Evolutionary conservation across 2,113 vertebrate species (phyloP).

Genomic region (Podarcis cretensis): DNA sequence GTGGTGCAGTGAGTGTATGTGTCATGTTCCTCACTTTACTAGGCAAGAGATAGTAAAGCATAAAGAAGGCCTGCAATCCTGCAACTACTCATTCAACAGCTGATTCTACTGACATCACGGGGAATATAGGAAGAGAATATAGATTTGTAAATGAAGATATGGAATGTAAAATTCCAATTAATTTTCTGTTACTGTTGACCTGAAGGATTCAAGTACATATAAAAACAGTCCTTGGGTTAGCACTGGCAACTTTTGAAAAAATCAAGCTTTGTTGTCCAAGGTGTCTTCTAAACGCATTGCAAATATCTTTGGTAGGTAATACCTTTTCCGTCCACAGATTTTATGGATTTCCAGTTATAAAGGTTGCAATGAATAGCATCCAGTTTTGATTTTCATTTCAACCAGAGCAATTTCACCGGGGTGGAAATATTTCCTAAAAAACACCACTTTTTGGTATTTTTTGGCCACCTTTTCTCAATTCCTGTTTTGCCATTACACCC

Average conservation of each 20-base stretch:
- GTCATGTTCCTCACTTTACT: neutral
- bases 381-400: neutral
- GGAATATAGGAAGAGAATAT: neutral
- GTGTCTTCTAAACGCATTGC: neutral
- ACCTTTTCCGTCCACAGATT: neutral
- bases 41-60: constrained; percentile 1
- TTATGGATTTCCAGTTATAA: neutral
- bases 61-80: neutral
- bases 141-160: neutral
- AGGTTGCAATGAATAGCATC: neutral
- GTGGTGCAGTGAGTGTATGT: neutral
- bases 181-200: constrained; percentile 1
- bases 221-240: neutral
- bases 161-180: constrained; percentile 19
- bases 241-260: neutral
- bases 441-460: neutral
- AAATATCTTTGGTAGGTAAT: neutral
- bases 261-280: neutral
- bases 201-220: neutral
- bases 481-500: neutral
- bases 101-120: neutral
- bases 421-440: neutral
- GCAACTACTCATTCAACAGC: neutral
- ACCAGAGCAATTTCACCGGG: neutral
- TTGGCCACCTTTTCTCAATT: neutral